These are phyloP conservation scores for Leptonema lineaticorne DNA, from an alignment of 1,140 invertebrate species.

Conservation along the genomic window DNA sequence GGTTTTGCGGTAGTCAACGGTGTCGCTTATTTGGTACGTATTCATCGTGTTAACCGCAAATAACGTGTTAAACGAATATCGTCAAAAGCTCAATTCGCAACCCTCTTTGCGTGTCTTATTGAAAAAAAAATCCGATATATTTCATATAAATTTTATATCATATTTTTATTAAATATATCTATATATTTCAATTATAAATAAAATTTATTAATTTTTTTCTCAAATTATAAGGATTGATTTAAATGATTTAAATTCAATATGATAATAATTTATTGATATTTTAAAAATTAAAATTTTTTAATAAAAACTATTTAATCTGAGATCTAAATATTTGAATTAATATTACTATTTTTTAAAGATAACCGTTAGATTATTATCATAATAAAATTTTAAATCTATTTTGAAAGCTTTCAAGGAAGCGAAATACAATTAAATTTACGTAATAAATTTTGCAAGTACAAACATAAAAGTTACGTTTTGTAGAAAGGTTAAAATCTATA, in stretches of 20 bases:
- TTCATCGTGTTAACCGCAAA: not conserved
- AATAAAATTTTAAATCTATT: too few species aligned
- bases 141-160: too few species aligned
- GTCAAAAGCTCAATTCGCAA: not conserved
- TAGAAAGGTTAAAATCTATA: slow-evolving; percentile 13
- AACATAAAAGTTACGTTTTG: not conserved
- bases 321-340: not conserved
- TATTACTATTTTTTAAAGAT: too few species aligned
- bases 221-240: not conserved
- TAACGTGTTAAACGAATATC: not conserved
- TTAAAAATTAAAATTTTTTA: too few species aligned
- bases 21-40: slow-evolving; percentile 2
- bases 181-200: not conserved
- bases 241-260: too few species aligned
- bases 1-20: slow-evolving; percentile 6
- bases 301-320: too few species aligned
- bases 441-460: not conserved
- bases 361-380: too few species aligned
- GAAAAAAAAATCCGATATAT: not conserved
- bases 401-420: not conserved
- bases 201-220: not conserved
- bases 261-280: too few species aligned
- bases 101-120: too few species aligned
- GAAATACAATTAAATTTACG: not conserved
- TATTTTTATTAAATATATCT: too few species aligned